A percentile compares a stretch with the other conserved stretches of the same genome.
Evolutionary conservation across 2,888 invertebrate genomes (phyloP).

Genomic region (Reticulitermes lucifugus): DNA sequence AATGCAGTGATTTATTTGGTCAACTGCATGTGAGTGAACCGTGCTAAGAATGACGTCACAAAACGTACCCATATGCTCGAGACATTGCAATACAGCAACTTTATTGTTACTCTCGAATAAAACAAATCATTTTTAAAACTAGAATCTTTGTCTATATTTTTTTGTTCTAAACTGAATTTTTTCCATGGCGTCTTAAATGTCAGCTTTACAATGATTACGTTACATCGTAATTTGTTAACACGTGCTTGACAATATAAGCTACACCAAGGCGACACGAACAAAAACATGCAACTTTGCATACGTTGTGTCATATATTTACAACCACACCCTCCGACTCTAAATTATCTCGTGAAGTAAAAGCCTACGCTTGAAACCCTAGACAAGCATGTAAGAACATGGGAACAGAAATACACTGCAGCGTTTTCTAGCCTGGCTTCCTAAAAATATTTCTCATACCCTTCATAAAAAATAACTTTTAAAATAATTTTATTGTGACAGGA

Average conservation of each 20-base stretch:
- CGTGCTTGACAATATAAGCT: background rate
- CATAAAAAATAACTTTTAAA: no score
- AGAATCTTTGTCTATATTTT: background rate
- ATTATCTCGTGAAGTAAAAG: background rate
- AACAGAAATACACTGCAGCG: no score
- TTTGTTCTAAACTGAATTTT: background rate
- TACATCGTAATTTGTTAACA: conserved; percentile 13
- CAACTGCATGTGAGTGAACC: no score
- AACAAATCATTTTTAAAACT: no score
- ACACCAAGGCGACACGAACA: background rate
- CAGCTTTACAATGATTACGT: background rate
- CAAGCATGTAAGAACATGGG: background rate
- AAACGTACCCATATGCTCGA: no score
- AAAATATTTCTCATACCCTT: no score
- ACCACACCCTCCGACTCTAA: conserved; percentile 7
- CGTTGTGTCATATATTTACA: conserved; percentile 5
- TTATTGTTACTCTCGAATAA: no score
- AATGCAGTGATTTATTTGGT: no score
- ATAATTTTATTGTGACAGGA: no score
- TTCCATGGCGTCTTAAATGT: background rate
- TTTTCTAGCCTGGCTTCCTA: no score
- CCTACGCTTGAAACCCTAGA: background rate
- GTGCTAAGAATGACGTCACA: no score
- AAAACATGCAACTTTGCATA: background rate
- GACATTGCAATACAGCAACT: no score